Evolutionary conservation across 1,140 invertebrate genomes (phyloP), one percentile per base, ranked within the genome.

Genomic region (Sesamia nonagrioides): DNA sequence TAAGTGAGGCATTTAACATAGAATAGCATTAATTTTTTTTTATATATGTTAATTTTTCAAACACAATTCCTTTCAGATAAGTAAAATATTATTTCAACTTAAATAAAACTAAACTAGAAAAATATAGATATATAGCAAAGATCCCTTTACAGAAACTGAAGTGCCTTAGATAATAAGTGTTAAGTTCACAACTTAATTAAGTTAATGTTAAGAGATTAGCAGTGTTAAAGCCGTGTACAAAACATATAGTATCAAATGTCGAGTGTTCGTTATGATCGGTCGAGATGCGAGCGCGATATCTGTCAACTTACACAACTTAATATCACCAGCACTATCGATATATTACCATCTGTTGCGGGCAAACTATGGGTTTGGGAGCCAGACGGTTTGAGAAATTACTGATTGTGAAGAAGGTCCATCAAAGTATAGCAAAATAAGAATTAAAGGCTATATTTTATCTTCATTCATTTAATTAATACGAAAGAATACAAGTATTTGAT

Each of bases 271-370:
- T 37, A 37, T 21, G 2, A 40, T 78, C 50, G 77, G 40, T 60
- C 78, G 48, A 83, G 86, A 89, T 87, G 72, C 58, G 77, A 50
- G 77, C 63, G 77, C 82, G 88, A 90, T 91, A 91, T 83, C 85
- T 83, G 81, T 80, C 82, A 80, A 88, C 88, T 91, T 89, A 90
- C 85, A 91, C 89, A 90, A 89, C 85, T 92, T 89, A 86, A 91
- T 90, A 90, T 83, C 85, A 83, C 84, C 86, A 84, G 80, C 86
- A 83, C 86, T 90, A 89, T 89, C 85, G 76, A 85, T 81, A 60
- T 89, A 88, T 88, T 87, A 82, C 72, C 72, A 83, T 83, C 80
- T 84, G 88, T 76, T 84, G 68, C 82, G 37, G 81, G 17, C n/a
- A 54, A 63, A 63, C 11, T 69, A 15, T 13, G 15, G 21, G 7